Evolutionary conservation across 2,888 invertebrate genomes (phyloP).

Genomic region (Himalopsyche japonica): DNA sequence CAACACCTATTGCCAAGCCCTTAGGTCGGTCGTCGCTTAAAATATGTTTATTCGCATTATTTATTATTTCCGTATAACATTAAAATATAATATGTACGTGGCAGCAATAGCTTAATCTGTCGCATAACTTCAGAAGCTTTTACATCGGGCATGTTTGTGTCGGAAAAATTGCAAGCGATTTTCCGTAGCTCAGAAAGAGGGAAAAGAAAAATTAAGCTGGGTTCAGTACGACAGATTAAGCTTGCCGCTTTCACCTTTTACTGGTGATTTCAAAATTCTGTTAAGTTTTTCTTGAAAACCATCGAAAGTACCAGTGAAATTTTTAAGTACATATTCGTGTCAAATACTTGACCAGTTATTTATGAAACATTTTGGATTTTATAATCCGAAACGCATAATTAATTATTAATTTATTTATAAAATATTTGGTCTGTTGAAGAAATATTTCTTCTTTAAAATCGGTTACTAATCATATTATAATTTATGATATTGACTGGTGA

Average conservation of each 20-base stretch:
- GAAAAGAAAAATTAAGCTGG: background rate
- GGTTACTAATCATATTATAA: too few relatives aligned
- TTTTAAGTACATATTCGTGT: too few relatives aligned
- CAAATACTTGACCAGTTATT: too few relatives aligned
- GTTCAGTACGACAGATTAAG: background rate
- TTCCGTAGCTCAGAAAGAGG: background rate
- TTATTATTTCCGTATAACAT: background rate
- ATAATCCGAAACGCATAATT: too few relatives aligned
- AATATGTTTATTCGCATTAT: too few relatives aligned
- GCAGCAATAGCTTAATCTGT: background rate
- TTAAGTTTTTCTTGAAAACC: background rate
- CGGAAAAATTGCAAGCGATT: background rate
- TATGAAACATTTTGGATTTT: too few relatives aligned
- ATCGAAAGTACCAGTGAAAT: background rate
- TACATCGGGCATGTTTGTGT: background rate
- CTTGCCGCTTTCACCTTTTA: background rate
- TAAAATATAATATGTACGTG: background rate
- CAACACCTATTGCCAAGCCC: too few relatives aligned
- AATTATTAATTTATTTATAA: too few relatives aligned
- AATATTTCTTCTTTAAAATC: too few relatives aligned
- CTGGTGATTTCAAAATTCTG: background rate
- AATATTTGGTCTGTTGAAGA: too few relatives aligned
- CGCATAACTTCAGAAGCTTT: background rate
- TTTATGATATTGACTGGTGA: too few relatives aligned
- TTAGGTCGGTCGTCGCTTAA: too few relatives aligned